These are phyloP conservation scores for Heliocidaris tuberculata DNA, from an alignment of 35 echinoderm and acorn worm genomes.

Conservation along the genomic window DNA sequence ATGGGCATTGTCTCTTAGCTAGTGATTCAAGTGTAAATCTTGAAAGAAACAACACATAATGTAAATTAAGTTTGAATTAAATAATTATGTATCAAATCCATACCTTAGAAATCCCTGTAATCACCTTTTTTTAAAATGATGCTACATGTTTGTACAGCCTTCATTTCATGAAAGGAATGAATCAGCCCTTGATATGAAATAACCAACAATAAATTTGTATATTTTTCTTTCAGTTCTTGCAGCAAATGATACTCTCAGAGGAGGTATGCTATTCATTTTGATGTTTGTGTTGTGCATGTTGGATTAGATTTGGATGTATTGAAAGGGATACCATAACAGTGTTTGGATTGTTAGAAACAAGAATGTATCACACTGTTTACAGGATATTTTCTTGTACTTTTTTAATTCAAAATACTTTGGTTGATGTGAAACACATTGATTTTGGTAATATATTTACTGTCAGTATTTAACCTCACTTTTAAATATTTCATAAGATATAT, in stretches of 20 bases:
- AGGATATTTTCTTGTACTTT: too few species aligned
- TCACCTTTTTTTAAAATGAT: neutral
- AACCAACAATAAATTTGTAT: neutral
- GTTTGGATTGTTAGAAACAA: neutral
- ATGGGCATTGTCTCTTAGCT: too few species aligned
- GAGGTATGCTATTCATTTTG: slow-evolving; percentile 62
- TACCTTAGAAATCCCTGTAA: neutral
- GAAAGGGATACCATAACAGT: neutral
- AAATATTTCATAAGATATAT: neutral
- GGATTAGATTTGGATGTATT: neutral
- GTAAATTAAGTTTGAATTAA: too few species aligned
- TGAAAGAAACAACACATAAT: too few species aligned
- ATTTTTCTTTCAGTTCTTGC: slow-evolving; percentile 64
- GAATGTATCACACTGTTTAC: neutral
- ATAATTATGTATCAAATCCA: neutral
- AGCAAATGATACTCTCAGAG: slow-evolving; percentile 77
- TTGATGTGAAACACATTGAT: too few species aligned
- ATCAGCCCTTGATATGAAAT: too few species aligned
- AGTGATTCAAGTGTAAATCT: too few species aligned
- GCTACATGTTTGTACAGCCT: neutral
- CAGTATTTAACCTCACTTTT: neutral
- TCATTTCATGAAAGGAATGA: neutral
- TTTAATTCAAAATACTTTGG: too few species aligned
- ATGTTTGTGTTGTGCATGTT: neutral
- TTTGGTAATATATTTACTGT: neutral